Evolutionary conservation across 2,113 vertebrate species (phyloP).

Genomic region (Chauna torquata): DNA sequence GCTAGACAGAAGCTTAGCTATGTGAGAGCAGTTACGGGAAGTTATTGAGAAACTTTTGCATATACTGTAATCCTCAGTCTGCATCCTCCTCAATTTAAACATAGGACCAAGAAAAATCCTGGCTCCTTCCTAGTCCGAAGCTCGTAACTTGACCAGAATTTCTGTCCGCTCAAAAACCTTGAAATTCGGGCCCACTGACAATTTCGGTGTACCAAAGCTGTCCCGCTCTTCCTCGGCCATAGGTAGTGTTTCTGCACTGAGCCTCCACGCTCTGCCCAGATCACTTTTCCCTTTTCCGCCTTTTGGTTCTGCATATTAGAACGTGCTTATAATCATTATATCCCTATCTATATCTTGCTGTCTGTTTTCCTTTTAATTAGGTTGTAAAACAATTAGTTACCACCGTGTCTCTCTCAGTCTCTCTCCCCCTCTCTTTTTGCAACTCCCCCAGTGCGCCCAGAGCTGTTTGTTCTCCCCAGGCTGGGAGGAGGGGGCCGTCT

Average conservation of each 20-base stretch:
- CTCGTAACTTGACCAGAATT: neutral
- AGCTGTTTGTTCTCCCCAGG: slow-evolving; percentile 76
- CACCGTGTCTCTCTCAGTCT: slow-evolving; percentile 61
- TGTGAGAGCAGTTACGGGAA: neutral
- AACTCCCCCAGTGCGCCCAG: slow-evolving; percentile 49
- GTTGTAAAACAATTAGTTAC: slow-evolving; percentile 84
- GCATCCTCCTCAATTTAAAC: neutral
- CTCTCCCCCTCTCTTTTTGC: slow-evolving; percentile 30
- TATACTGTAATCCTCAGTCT: neutral
- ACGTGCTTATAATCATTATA: slow-evolving; percentile 71
- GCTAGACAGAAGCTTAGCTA: neutral
- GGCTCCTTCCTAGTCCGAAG: neutral
- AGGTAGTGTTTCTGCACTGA: neutral
- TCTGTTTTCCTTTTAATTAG: slow-evolving; percentile 82
- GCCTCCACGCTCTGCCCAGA: neutral
- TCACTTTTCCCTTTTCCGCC: fast-evolving
- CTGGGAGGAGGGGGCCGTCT: slow-evolving; percentile 45
- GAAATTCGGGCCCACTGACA: neutral
- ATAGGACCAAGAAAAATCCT: neutral
- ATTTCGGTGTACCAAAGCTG: fast-evolving
- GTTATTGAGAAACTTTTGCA: neutral
- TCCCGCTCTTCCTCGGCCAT: fast-evolving
- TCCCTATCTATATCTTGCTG: slow-evolving; percentile 72
- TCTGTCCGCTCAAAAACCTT: neutral
- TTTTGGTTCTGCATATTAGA: slow-evolving; percentile 9